A percentile compares a stretch with the other conserved stretches of the same genome.
Evolutionary conservation across 2,888 invertebrate genomes (phyloP).

Genomic region (Leucophenga maculata): DNA sequence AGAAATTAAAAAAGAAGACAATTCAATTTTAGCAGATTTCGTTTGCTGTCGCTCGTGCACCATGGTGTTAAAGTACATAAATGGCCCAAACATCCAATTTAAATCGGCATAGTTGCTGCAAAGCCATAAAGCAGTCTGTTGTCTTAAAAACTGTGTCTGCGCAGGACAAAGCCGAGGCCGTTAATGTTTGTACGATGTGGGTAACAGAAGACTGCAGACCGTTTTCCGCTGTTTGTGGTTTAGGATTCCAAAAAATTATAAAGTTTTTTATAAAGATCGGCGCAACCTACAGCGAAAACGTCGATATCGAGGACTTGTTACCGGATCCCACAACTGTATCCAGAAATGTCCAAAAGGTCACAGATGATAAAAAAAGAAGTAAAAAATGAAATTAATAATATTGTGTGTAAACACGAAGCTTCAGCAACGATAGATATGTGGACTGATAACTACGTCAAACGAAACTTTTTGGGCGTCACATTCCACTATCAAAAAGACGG

Average conservation of each 20-base stretch:
- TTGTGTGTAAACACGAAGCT: slow-evolving; percentile 28
- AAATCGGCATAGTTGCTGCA: slow-evolving; percentile 11
- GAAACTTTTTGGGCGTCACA: slow-evolving; percentile 22
- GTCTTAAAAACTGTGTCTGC: slow-evolving; percentile 9
- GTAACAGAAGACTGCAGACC: slow-evolving; percentile 23
- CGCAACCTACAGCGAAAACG: not conserved
- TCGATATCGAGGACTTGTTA: not conserved
- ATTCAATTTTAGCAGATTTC: not conserved
- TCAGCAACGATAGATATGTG: slow-evolving; percentile 29
- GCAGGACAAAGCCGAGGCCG: slow-evolving; percentile 7
- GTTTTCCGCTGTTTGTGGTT: slow-evolving; percentile 23
- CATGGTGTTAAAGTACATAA: no score
- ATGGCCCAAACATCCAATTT: no score
- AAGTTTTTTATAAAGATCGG: not conserved
- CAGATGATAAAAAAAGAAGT: slow-evolving; percentile 21
- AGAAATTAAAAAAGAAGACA: not conserved
- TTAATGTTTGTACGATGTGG: not conserved
- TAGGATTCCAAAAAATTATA: not conserved
- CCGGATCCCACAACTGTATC: slow-evolving; percentile 7
- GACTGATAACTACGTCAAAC: slow-evolving; percentile 29
- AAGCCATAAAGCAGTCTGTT: not conserved
- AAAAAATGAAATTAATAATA: slow-evolving; percentile 12
- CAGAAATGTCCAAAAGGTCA: not conserved
- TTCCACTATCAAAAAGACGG: slow-evolving; percentile 17
- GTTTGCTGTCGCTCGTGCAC: not conserved